phyloP scores from a whole-genome alignment of 2,113 vertebrate genomes.

The Phyllostomus discolor region DNA sequence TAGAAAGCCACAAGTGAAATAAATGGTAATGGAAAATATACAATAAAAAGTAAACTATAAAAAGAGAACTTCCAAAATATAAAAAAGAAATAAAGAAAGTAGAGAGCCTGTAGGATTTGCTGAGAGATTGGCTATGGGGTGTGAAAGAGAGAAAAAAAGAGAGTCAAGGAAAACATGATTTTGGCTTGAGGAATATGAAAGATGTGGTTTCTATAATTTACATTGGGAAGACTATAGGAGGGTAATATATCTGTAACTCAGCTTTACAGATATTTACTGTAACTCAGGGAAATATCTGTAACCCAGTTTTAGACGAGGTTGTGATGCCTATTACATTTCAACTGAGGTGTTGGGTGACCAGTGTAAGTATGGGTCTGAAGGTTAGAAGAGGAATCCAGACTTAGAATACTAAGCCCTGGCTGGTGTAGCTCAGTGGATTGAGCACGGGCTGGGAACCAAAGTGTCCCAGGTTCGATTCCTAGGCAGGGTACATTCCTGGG shows the following conservation, averaged over 20 bases:
- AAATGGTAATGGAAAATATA: too few species aligned
- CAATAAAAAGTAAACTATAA: too few species aligned
- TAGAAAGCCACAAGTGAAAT: background rate
- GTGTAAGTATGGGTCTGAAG: background rate
- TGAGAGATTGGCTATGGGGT: background rate
- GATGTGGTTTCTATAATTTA: background rate
- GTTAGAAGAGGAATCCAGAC: background rate
- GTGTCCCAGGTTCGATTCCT: too few species aligned
- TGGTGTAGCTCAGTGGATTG: too few species aligned
- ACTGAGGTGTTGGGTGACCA: background rate
- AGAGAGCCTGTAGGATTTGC: background rate
- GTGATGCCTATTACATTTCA: background rate
- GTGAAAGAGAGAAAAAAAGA: background rate
- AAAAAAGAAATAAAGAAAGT: too few species aligned
- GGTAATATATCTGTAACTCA: background rate
- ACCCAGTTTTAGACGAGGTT: background rate
- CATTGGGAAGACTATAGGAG: background rate
- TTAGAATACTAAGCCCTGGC: too few species aligned
- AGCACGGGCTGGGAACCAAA: too few species aligned
- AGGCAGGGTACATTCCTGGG: too few species aligned
- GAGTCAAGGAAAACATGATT: background rate
- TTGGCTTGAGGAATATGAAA: background rate
- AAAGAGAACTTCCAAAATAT: too few species aligned
- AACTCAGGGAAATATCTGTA: background rate
- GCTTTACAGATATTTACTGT: background rate